Percentiles rank a stretch among this genome's conserved stretches.
phyloP scores from a whole-genome alignment of 1,140 invertebrate species.

The Asobara japonica region DNA sequence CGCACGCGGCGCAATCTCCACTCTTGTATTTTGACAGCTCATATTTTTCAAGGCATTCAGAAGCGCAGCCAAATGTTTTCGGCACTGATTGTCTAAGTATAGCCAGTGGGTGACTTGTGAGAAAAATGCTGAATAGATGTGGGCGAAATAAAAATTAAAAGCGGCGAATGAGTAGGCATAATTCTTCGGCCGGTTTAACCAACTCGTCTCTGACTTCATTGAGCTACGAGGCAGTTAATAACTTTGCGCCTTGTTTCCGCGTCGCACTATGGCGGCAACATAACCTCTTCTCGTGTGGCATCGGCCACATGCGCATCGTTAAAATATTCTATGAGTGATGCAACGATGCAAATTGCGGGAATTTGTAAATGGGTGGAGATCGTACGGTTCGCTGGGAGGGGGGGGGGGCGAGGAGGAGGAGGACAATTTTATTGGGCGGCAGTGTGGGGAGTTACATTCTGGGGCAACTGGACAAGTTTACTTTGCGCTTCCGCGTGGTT shows the following conservation, averaged over 20 bases:
- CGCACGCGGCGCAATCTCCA: not conserved
- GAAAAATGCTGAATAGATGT: not conserved
- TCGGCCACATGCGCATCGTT: conserved; percentile 8
- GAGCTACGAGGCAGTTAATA: conserved; percentile 26
- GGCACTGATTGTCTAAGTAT: conserved; percentile 48
- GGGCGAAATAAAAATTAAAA: conserved; percentile 12
- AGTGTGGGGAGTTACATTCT: too few species aligned
- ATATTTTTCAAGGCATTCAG: conserved; percentile 51
- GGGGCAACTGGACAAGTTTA: too few species aligned
- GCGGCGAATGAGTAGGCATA: not conserved
- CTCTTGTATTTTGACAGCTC: conserved; percentile 46
- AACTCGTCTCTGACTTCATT: not conserved
- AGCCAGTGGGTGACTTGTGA: conserved; percentile 26
- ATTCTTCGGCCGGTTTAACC: conserved; percentile 4
- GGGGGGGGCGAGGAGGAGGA: too few species aligned
- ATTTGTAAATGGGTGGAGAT: not conserved
- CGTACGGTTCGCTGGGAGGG: too few species aligned
- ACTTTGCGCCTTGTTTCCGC: conserved; percentile 32
- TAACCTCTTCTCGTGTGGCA: not conserved
- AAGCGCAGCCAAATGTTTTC: conserved; percentile 52
- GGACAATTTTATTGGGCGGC: too few species aligned
- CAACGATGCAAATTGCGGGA: not conserved
- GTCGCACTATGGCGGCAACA: conserved; percentile 7
- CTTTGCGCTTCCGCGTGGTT: too few species aligned
- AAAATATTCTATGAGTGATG: not conserved